A percentile compares a stretch with the other conserved stretches of the same genome.
Evolutionary conservation across 2,888 invertebrate species (phyloP).

Genomic region (Eupithecia pulchellata): DNA sequence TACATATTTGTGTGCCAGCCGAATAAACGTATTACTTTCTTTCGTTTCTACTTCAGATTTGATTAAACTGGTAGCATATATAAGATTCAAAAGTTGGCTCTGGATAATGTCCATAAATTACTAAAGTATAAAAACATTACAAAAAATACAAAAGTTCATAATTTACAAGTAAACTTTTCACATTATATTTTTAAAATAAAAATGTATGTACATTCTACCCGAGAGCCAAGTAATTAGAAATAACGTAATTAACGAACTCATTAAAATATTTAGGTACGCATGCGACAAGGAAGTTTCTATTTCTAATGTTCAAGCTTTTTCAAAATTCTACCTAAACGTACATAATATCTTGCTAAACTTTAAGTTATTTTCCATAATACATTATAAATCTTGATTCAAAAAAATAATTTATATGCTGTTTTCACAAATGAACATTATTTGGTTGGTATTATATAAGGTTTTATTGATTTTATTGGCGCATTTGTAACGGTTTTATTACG

Average conservation of each 20-base stretch:
- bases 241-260: slow-evolving; percentile 38
- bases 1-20: too few species aligned
- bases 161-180: too few species aligned
- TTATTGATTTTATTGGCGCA: neutral
- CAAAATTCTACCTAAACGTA: neutral
- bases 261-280: slow-evolving; percentile 56
- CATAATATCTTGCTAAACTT: neutral
- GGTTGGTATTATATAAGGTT: neutral
- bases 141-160: too few species aligned
- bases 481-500: neutral
- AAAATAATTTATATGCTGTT: neutral
- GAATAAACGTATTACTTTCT: too few species aligned
- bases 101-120: too few species aligned
- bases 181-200: slow-evolving; percentile 17
- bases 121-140: too few species aligned
- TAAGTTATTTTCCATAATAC: neutral
- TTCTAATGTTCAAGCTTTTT: neutral
- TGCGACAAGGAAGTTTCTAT: slow-evolving; percentile 51
- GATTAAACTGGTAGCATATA: neutral
- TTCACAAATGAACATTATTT: neutral
- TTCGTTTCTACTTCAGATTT: too few species aligned
- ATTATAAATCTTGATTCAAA: neutral
- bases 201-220: neutral
- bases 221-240: neutral
- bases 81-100: too few species aligned